phyloP scores from a whole-genome alignment of 2,113 vertebrate genomes.

The Carettochelys insculpta region DNA sequence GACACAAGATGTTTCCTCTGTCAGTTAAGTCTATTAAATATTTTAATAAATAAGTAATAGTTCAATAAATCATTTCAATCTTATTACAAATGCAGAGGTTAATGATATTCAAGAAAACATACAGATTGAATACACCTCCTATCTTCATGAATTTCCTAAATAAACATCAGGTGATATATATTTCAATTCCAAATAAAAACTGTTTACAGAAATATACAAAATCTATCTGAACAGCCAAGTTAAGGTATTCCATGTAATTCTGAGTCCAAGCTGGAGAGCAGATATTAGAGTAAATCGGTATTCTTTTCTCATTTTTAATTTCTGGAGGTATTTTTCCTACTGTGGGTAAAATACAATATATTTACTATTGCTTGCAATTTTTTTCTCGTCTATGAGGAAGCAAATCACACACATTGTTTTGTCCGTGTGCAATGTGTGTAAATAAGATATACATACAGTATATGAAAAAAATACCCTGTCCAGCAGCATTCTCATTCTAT shows the following conservation, averaged over 20 bases:
- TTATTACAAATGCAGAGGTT: background rate
- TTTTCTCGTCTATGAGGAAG: background rate
- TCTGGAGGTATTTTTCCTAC: background rate
- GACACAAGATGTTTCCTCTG: background rate
- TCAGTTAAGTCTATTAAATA: background rate
- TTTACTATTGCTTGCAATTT: background rate
- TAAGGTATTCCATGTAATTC: slow-evolving; percentile 28
- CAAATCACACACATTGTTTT: background rate
- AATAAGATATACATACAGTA: background rate
- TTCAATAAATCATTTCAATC: background rate
- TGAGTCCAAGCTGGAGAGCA: slow-evolving; percentile 26
- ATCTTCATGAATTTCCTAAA: background rate
- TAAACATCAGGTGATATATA: background rate
- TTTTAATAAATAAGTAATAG: background rate
- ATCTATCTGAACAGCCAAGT: background rate
- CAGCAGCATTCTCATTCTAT: background rate
- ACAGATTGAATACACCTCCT: background rate
- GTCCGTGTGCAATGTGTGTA: background rate
- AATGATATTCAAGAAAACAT: background rate
- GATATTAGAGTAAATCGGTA: slow-evolving; percentile 30
- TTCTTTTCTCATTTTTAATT: slow-evolving; percentile 30
- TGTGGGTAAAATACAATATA: background rate
- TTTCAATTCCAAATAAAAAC: background rate
- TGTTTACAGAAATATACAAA: background rate
- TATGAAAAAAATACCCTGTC: background rate